These are phyloP conservation scores for Clavelina lepadiformis DNA, from an alignment of 23 tunicate species.

Conservation along the genomic window DNA sequence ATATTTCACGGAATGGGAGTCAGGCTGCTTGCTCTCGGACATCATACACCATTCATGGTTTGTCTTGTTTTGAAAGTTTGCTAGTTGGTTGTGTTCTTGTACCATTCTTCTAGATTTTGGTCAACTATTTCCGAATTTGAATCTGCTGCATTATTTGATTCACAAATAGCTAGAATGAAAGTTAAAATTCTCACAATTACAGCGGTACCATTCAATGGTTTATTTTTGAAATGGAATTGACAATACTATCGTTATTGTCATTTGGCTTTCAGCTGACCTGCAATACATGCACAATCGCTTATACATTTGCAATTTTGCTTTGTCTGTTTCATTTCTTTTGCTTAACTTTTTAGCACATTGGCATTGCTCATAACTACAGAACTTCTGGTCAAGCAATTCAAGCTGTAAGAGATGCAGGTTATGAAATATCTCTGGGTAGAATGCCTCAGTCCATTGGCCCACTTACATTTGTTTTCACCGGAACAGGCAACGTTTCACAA, in stretches of 20 bases:
- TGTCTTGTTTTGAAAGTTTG: background rate
- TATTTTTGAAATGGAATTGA: too few relatives aligned
- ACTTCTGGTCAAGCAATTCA: conserved; percentile 97
- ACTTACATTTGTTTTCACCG: conserved; percentile 93
- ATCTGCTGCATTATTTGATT: background rate
- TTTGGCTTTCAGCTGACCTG: too few relatives aligned
- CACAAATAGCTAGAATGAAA: background rate
- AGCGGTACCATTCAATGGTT: too few relatives aligned
- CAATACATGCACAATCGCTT: background rate
- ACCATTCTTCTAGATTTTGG: background rate
- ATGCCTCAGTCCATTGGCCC: conserved; percentile 93
- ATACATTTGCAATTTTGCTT: background rate
- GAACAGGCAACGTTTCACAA: conserved; percentile 95
- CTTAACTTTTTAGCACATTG: conserved; percentile 68
- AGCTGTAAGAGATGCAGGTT: conserved; percentile 94
- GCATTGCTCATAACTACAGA: conserved; percentile 92
- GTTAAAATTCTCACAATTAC: background rate
- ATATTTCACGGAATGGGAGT: conserved; percentile 92
- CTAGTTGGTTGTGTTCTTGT: background rate
- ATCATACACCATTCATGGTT: conserved; percentile 96
- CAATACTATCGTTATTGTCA: too few relatives aligned
- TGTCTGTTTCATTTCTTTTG: background rate
- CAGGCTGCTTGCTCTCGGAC: conserved; percentile 81
- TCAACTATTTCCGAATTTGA: background rate
- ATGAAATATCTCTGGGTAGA: conserved; percentile 84